These are phyloP conservation scores for Calycopis cecrops DNA, from an alignment of 1,140 invertebrate species.

Conservation along the genomic window DNA sequence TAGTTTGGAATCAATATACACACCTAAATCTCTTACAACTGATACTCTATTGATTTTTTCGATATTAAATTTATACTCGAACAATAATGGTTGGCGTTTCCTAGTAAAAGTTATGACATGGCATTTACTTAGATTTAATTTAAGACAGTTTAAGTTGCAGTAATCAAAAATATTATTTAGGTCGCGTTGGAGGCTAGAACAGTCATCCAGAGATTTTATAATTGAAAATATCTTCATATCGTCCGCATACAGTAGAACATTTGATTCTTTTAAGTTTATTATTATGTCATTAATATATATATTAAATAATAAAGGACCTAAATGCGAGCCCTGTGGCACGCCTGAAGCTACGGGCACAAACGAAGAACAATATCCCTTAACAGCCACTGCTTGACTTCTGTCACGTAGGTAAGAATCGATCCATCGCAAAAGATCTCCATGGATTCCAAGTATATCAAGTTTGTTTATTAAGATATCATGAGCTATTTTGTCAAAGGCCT, in stretches of 20 bases:
- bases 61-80: no score
- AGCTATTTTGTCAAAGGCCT: conserved; percentile 14
- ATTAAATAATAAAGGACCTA: background rate
- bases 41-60: no score
- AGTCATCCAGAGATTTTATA: background rate
- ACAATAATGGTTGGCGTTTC: no score
- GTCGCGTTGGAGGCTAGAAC: background rate
- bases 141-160: background rate
- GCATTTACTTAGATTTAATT: no score
- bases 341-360: conserved; percentile 12
- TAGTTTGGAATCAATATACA: no score
- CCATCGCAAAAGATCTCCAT: no score
- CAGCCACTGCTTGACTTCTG: no score
- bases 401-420: no score
- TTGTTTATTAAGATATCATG: conserved; percentile 4
- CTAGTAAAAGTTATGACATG: no score
- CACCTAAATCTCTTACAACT: no score
- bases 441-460: conserved; percentile 3
- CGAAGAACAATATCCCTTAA: conserved; percentile 9
- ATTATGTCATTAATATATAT: background rate
- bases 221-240: background rate
- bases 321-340: conserved; percentile 3
- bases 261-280: background rate
- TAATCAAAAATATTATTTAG: background rate
- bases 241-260: background rate